phyloP scores from a whole-genome alignment of 2,888 invertebrate genomes.

The Diaphora mendica region DNA sequence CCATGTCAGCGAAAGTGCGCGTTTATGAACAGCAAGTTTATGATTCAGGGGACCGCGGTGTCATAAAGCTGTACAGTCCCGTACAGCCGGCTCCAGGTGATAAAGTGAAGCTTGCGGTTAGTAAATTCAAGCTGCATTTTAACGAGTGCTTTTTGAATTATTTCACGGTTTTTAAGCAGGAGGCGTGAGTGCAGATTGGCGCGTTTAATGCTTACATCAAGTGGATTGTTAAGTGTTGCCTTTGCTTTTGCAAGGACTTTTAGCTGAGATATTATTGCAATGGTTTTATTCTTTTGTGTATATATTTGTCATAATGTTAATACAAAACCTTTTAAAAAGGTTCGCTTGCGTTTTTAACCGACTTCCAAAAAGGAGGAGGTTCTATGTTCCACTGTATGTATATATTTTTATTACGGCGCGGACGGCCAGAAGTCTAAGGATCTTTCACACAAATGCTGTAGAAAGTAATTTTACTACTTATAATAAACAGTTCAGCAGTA shows the following conservation, averaged over 20 bases:
- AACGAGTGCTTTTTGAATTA: slow-evolving; percentile 81
- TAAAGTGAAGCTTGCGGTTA: slow-evolving; percentile 74
- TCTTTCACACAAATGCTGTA: not conserved
- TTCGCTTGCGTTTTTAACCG: not conserved
- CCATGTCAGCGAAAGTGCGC: slow-evolving; percentile 82
- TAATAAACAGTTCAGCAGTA: not conserved
- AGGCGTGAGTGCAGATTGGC: slow-evolving; percentile 69
- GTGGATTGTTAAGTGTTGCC: slow-evolving; percentile 38
- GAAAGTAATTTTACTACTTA: not conserved
- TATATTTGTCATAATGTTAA: not conserved
- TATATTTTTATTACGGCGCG: too few species aligned
- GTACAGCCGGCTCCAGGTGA: slow-evolving; percentile 61
- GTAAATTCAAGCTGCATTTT: slow-evolving; percentile 78
- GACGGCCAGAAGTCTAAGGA: not conserved
- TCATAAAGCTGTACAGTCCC: slow-evolving; percentile 38
- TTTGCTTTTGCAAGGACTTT: slow-evolving; percentile 8
- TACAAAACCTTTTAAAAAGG: not conserved
- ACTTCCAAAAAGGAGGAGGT: too few species aligned
- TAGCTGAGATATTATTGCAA: not conserved
- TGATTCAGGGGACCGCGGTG: slow-evolving; percentile 51
- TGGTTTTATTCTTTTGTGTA: not conserved
- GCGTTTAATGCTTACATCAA: slow-evolving; percentile 64
- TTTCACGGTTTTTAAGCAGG: slow-evolving; percentile 77
- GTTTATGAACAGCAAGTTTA: slow-evolving; percentile 75
- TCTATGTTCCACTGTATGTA: too few species aligned